phyloP scores from a whole-genome alignment of 2,797 vertebrate species.

The Hoplostethus atlanticus region DNA sequence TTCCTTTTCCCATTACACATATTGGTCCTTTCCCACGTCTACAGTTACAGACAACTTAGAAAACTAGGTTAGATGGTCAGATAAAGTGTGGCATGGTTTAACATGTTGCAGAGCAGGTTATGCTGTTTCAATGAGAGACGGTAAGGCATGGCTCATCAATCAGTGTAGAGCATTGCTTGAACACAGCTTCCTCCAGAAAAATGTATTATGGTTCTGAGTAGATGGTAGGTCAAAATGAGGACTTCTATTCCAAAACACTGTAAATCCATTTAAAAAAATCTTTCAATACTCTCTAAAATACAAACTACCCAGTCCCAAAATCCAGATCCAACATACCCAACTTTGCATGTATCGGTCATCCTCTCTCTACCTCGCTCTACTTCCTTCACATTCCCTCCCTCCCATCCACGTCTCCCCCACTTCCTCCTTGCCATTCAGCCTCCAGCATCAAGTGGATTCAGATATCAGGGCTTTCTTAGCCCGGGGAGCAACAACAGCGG shows the following conservation, averaged over 20 bases:
- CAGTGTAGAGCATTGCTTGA: no score
- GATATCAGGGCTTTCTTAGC: conserved; percentile 62
- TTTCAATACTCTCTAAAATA: no score
- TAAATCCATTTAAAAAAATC: no score
- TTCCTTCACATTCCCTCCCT: conserved; percentile 2
- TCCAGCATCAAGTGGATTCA: conserved; percentile 50
- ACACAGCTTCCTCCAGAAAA: no score
- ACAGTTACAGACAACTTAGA: background rate
- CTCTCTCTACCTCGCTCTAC: background rate
- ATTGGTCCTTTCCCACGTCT: background rate
- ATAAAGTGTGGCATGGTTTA: background rate
- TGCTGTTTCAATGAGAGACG: background rate
- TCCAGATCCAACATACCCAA: background rate
- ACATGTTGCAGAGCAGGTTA: background rate
- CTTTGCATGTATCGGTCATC: no score
- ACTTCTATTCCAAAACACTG: no score
- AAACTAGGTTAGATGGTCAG: conserved; percentile 2
- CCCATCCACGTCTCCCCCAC: conserved; percentile 38
- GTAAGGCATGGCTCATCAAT: no score
- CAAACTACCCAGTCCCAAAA: no score
- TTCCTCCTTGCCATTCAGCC: conserved; percentile 45
- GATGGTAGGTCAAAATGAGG: no score
- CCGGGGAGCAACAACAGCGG: conserved; percentile 59
- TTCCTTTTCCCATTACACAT: background rate
- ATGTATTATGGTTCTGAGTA: no score